Evolutionary conservation across 2,797 vertebrate genomes (phyloP).

Genomic region (Potorous gilbertii): DNA sequence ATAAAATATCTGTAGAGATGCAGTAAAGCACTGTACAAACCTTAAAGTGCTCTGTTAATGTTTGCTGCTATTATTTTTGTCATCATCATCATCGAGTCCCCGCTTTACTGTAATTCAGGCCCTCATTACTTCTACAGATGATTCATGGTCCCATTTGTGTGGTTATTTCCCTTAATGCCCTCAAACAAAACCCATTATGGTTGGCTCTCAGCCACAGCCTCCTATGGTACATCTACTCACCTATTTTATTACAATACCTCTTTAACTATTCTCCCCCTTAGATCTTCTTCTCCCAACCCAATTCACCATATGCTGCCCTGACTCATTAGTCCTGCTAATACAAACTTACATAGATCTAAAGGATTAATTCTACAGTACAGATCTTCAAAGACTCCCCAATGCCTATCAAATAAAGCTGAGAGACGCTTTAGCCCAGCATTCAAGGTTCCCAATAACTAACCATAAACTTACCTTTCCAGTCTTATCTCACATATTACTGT

Average conservation of each 20-base stretch:
- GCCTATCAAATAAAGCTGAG: not conserved
- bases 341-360: too few relatives aligned
- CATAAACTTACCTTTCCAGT: not conserved
- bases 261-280: not conserved
- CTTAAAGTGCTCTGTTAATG: not conserved
- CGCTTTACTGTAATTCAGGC: not conserved
- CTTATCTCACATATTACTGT: not conserved
- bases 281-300: not conserved
- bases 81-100: not conserved
- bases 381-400: not conserved
- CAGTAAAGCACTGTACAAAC: not conserved
- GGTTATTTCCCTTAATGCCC: too few relatives aligned
- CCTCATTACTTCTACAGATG: not conserved
- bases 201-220: not conserved
- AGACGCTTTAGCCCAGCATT: not conserved
- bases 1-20: not conserved
- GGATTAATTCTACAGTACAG: not conserved
- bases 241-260: not conserved
- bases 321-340: not conserved
- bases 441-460: not conserved
- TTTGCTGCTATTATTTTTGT: not conserved
- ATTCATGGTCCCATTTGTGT: not conserved
- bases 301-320: not conserved
- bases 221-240: not conserved
- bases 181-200: not conserved